phyloP scores from a whole-genome alignment of 2,888 invertebrate genomes.

The Dermolepida albohirtum region DNA sequence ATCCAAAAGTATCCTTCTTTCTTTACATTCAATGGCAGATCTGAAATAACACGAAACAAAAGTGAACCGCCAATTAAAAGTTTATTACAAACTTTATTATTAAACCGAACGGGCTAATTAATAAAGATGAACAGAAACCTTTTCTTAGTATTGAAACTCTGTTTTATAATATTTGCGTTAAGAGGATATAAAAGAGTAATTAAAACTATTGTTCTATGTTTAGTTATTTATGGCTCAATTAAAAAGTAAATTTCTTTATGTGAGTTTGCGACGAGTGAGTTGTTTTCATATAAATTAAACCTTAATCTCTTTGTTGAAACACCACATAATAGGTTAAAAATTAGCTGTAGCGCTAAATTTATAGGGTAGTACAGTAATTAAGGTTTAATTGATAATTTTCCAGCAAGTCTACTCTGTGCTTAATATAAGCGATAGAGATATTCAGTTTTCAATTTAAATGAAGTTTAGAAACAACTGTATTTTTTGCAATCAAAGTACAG shows the following conservation, averaged over 20 bases:
- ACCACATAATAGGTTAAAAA: constrained; percentile 45
- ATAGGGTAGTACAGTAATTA: constrained; percentile 22
- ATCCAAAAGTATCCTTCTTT: no score
- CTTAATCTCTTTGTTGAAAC: constrained; percentile 44
- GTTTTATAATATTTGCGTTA: constrained; percentile 24
- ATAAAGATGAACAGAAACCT: constrained; percentile 30
- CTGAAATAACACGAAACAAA: neutral
- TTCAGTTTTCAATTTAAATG: no score
- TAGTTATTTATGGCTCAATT: constrained; percentile 42
- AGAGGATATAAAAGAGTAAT: constrained; percentile 17
- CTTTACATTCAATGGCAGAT: no score
- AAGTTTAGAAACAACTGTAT: no score
- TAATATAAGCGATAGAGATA: no score
- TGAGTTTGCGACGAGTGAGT: constrained; percentile 38
- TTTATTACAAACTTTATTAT: constrained; percentile 35
- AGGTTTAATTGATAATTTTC: constrained; percentile 37
- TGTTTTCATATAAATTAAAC: constrained; percentile 48
- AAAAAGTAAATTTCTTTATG: constrained; percentile 42
- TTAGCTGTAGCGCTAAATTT: constrained; percentile 38
- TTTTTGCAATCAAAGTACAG: no score
- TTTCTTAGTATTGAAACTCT: neutral
- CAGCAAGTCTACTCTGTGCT: neutral
- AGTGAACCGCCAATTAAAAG: constrained; percentile 36
- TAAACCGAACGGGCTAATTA: constrained; percentile 22
- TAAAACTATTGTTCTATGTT: constrained; percentile 34